These are phyloP conservation scores for Sigmodon hispidus DNA, from an alignment of 2,113 vertebrate species.

Conservation along the genomic window DNA sequence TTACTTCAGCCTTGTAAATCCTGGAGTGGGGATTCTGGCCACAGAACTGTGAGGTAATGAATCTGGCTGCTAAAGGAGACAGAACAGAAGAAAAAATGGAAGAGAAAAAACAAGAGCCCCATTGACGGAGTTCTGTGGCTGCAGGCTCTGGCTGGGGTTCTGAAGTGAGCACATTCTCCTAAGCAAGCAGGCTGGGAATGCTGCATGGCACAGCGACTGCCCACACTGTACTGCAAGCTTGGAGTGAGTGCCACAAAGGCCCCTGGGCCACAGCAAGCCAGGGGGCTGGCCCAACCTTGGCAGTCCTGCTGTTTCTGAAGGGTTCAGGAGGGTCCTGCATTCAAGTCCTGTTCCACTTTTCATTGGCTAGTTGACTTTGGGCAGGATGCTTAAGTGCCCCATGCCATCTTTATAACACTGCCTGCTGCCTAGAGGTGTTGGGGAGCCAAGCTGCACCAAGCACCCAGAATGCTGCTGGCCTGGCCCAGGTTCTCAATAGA, in stretches of 20 bases:
- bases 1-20: background rate
- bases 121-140: background rate
- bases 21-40: background rate
- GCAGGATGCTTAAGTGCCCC: background rate
- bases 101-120: background rate
- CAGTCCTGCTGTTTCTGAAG: background rate
- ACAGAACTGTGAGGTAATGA: background rate
- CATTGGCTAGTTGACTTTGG: background rate
- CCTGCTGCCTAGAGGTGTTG: background rate
- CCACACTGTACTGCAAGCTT: background rate
- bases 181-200: background rate
- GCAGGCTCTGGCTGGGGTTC: background rate
- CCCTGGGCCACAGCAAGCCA: background rate
- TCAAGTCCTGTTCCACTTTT: background rate
- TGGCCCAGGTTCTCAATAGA: background rate
- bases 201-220: background rate
- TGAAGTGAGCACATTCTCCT: background rate
- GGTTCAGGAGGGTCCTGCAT: background rate
- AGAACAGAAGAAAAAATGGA: background rate
- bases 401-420: background rate
- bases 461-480: background rate
- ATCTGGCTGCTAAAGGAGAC: background rate
- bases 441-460: background rate
- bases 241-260: background rate
- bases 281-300: background rate